A percentile compares a stretch with the other conserved stretches of the same genome.
Conservation (phyloP, 2,797 vertebrate genomes). For the Alauda arvensis region DNA sequence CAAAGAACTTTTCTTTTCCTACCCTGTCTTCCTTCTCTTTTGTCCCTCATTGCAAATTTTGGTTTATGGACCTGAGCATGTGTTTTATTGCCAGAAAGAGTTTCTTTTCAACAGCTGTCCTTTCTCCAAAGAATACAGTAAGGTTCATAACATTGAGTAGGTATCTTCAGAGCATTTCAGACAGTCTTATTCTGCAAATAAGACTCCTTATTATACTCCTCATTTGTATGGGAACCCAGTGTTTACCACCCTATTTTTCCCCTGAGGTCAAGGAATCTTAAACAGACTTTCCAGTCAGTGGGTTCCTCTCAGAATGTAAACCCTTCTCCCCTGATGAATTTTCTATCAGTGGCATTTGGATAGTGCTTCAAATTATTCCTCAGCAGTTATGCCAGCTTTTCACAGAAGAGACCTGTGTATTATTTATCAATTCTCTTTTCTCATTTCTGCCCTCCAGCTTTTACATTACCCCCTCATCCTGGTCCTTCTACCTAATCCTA, state of each 20-base stretch:
- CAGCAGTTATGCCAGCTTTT: neutral
- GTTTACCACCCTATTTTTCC: neutral
- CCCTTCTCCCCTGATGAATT: neutral
- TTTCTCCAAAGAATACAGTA: neutral
- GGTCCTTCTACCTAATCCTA: slow-evolving; percentile 26
- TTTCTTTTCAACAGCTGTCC: neutral
- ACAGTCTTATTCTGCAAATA: neutral
- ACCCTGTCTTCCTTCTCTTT: neutral
- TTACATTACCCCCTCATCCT: neutral
- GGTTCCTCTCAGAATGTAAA: neutral
- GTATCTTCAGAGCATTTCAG: neutral
- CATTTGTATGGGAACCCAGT: neutral
- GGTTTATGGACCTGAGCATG: neutral
- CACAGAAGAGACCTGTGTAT: neutral
- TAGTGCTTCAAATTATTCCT: neutral
- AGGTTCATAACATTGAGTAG: neutral
- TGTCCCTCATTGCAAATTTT: neutral
- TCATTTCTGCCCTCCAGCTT: slow-evolving; percentile 18
- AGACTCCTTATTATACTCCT: neutral
- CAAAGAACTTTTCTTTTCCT: neutral
- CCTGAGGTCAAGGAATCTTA: neutral
- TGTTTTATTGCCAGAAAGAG: neutral
- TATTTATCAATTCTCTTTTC: slow-evolving; percentile 31
- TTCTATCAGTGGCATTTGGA: neutral
- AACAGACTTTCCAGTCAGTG: neutral